Evolutionary conservation across 2,797 vertebrate species (phyloP).

Genomic region (Eulemur mongoz): DNA sequence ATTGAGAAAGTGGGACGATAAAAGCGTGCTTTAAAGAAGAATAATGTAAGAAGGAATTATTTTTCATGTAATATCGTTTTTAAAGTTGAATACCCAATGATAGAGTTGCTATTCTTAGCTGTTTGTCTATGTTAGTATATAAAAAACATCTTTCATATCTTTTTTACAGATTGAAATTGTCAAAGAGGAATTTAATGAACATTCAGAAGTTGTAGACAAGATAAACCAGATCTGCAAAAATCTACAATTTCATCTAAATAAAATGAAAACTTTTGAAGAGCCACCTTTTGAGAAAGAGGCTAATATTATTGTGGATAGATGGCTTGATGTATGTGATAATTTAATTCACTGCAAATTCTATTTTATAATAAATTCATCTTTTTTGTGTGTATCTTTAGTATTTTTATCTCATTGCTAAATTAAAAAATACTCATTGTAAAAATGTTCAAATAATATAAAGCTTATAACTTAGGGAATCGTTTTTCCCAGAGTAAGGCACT

Average conservation of each 20-base stretch:
- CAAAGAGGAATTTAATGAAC: slow-evolving; percentile 90
- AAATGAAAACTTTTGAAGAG: slow-evolving; percentile 92
- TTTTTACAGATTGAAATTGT: slow-evolving; percentile 88
- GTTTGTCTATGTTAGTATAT: background rate
- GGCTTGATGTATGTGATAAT: slow-evolving; percentile 94
- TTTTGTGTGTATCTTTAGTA: background rate
- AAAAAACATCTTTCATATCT: slow-evolving; percentile 38
- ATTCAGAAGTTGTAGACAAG: slow-evolving; percentile 90
- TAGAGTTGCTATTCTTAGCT: background rate
- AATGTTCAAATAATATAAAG: background rate
- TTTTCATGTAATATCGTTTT: background rate
- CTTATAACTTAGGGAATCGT: slow-evolving; percentile 23
- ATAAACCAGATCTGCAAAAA: slow-evolving; percentile 92
- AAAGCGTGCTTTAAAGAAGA: background rate
- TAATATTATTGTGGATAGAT: slow-evolving; percentile 93
- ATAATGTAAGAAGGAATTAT: background rate
- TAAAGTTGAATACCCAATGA: background rate
- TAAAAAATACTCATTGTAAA: slow-evolving; percentile 19
- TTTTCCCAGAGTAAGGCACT: background rate
- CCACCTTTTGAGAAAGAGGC: slow-evolving; percentile 92
- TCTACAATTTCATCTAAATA: slow-evolving; percentile 94
- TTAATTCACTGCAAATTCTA: slow-evolving; percentile 71
- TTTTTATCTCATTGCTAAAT: slow-evolving; percentile 25
- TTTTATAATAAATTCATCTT: background rate
- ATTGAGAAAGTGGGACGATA: background rate